phyloP scores from a whole-genome alignment of 2,113 vertebrate species.

The Nettapus auritus region DNA sequence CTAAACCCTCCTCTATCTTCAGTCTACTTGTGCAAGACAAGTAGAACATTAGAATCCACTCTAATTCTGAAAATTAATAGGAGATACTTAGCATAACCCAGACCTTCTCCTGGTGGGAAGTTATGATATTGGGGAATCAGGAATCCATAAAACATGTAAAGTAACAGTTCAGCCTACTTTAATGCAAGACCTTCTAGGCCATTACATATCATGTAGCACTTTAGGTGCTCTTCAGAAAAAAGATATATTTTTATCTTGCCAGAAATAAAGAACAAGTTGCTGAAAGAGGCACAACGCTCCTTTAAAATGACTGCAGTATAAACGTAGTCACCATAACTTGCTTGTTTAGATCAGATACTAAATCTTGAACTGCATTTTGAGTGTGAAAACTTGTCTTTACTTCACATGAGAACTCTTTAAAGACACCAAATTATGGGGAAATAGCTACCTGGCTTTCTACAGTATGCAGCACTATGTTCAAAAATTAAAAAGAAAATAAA shows the following conservation, averaged over 20 bases:
- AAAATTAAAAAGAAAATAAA: neutral
- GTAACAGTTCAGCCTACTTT: neutral
- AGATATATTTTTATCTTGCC: neutral
- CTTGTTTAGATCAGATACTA: neutral
- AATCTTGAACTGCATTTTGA: neutral
- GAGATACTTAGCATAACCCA: neutral
- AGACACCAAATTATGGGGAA: neutral
- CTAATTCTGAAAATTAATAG: neutral
- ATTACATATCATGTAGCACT: neutral
- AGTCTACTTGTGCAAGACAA: neutral
- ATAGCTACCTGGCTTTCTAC: neutral
- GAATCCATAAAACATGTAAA: neutral
- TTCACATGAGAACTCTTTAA: neutral
- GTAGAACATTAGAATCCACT: neutral
- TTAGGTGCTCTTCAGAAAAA: neutral
- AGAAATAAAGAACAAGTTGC: neutral
- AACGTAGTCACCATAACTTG: neutral
- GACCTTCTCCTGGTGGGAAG: neutral
- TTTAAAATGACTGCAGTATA: neutral
- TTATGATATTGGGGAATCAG: neutral
- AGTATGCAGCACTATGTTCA: neutral
- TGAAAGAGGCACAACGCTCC: neutral
- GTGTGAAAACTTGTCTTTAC: neutral
- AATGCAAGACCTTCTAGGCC: neutral
- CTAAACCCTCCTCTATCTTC: neutral